Conservation (phyloP, 2,113 vertebrate genomes). For the Parus major region DNA sequence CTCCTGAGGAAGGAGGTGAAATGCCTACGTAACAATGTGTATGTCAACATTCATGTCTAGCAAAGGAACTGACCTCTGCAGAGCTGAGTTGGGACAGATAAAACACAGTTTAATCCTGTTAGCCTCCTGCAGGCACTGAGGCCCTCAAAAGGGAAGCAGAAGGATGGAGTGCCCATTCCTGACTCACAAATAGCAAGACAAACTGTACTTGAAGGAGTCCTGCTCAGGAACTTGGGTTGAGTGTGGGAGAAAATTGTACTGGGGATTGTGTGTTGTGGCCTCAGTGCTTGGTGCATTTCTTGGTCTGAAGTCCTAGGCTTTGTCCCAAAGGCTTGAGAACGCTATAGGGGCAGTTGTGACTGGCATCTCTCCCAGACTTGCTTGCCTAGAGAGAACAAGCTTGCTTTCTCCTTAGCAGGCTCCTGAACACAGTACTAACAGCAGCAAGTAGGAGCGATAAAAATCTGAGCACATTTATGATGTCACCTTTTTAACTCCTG, state of each 20-base stretch:
- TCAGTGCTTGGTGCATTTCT: background rate
- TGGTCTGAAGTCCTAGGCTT: background rate
- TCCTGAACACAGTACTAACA: background rate
- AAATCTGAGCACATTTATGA: background rate
- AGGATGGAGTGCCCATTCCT: background rate
- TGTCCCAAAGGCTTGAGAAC: background rate
- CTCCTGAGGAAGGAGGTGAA: background rate
- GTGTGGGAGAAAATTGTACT: background rate
- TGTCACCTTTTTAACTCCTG: background rate
- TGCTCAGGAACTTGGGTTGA: background rate
- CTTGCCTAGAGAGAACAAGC: background rate
- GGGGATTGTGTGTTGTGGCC: background rate
- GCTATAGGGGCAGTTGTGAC: rapidly evolving
- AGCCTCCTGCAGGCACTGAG: background rate
- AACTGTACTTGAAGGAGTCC: background rate
- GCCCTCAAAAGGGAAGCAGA: background rate
- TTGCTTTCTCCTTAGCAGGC: background rate
- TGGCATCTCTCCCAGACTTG: background rate
- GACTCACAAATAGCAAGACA: background rate
- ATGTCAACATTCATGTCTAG: constrained; percentile 12
- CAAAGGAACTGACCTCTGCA: background rate
- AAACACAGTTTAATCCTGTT: constrained; percentile 6
- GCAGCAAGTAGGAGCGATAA: background rate
- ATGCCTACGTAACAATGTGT: background rate
- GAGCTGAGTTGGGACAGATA: background rate